A percentile compares a stretch with the other conserved stretches of the same genome.
phyloP scores from a whole-genome alignment of 2,113 vertebrate genomes.

The Elaphurus davidianus region DNA sequence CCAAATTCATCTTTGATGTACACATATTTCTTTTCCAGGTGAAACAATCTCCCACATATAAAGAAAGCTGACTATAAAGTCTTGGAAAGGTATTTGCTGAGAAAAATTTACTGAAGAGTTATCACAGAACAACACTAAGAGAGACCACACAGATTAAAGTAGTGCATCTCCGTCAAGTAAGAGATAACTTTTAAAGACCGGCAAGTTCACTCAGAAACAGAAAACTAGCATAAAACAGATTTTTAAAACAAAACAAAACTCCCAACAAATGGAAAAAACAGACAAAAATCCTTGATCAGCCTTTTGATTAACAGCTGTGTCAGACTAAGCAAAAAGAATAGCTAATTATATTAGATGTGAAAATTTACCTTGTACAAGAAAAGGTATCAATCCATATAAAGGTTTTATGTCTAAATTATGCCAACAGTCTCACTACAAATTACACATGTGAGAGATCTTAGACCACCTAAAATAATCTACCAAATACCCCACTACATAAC shows the following conservation, averaged over 20 bases:
- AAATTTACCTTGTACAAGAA: not conserved
- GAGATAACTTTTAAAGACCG: not conserved
- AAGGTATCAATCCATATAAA: not conserved
- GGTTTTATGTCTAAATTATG: not conserved
- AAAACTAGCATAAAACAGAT: not conserved
- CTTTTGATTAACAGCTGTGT: not conserved
- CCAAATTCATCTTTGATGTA: not conserved
- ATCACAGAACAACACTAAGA: not conserved
- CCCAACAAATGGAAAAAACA: not conserved
- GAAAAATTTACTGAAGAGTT: not conserved
- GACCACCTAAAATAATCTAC: not conserved
- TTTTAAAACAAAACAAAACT: not conserved
- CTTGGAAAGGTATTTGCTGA: not conserved
- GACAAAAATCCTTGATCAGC: not conserved
- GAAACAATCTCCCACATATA: not conserved
- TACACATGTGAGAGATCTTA: not conserved
- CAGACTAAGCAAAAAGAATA: slow-evolving; percentile 5
- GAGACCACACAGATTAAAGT: not conserved
- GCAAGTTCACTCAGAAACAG: not conserved
- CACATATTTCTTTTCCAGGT: not conserved
- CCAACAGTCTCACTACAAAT: not conserved
- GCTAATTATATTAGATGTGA: not conserved
- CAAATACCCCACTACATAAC: not conserved
- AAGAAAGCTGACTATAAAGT: not conserved
- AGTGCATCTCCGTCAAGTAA: not conserved